phyloP scores from a whole-genome alignment of 2,888 invertebrate species.

The Ecliptopera silaceata region DNA sequence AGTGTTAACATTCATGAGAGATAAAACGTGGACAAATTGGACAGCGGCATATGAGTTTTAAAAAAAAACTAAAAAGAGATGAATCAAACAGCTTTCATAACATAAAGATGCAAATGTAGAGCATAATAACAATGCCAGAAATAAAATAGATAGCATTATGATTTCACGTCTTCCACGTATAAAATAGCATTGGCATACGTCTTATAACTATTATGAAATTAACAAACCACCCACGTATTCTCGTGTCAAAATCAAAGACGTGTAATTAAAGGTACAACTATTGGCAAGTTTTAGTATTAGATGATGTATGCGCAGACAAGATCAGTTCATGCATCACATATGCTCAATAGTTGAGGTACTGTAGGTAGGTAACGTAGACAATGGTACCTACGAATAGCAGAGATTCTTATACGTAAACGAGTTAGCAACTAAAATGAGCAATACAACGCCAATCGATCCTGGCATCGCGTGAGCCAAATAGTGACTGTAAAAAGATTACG shows the following conservation, averaged over 20 bases:
- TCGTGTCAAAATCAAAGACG: constrained; percentile 47
- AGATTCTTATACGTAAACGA: constrained; percentile 37
- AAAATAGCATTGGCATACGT: constrained; percentile 34
- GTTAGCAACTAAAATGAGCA: constrained; percentile 43
- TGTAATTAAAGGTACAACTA: constrained; percentile 48
- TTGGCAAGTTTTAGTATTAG: constrained; percentile 53
- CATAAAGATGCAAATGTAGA: not conserved
- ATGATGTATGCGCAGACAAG: constrained; percentile 55
- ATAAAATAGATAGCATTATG: constrained; percentile 22
- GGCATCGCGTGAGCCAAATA: constrained; percentile 48
- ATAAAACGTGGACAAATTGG: constrained; percentile 41
- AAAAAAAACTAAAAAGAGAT: constrained; percentile 1
- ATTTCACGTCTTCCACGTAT: constrained; percentile 23
- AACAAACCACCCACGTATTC: constrained; percentile 35
- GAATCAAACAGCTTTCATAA: not conserved
- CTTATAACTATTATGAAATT: constrained; percentile 38
- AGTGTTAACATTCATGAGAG: constrained; percentile 38
- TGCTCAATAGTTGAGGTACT: constrained; percentile 36
- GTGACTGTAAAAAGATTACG: constrained; percentile 42
- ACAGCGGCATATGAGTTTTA: constrained; percentile 29
- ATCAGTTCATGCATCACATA: constrained; percentile 50
- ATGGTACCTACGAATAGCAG: constrained; percentile 8
- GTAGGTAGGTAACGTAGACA: constrained; percentile 7
- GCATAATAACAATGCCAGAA: constrained; percentile 11
- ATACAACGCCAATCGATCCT: constrained; percentile 65